Evolutionary conservation across 2,797 vertebrate species (phyloP), one percentile per base, ranked within the genome.

Genomic region (Parauchenoglanis ngamensis): DNA sequence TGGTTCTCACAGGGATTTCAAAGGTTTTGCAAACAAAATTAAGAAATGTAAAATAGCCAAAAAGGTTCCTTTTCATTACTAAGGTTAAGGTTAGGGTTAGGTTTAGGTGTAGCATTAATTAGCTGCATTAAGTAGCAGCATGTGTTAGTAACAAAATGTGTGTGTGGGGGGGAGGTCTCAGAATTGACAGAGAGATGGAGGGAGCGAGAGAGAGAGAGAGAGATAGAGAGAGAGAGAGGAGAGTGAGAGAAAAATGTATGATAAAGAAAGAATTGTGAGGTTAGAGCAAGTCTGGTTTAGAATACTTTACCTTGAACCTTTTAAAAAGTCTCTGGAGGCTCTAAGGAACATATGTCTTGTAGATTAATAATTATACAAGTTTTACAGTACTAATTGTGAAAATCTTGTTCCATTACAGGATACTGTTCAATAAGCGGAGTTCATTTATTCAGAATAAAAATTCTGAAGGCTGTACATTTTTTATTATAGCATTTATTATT

Each of bases 401-500:
- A 77, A 68, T 83, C 65, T 19, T 73, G 67, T 59, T 81, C 57
- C 73, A 73, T 56, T 88, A n/a, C 70, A 85, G 57, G 81, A 85
- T 75, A 73, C 57, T 86, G 79, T 85, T 87, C 35, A 85, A 68
- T 85, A 85, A 81, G 44, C 28, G 25, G 56, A 61, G 28, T 77
- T 84, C 86, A 95, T 94, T 94, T 92, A 94, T 94, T 93, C 88
- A 93, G 92, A 90, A 88, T 82, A 85, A 85, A 90, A 84, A 92
- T 94, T 93, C 93, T 93, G 91, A 94, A 94, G 91, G 91, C 87
- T 93, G 93, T 94, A 28, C 83, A 94, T 94, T 93, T 95, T 95
- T 94, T 94, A 94, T 94, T 88, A 79, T 85, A 65, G 19, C 91
- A 95, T 96, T 93, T 92, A 95, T 95, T 96, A 96, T 95, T 94